Conservation (phyloP, 2,113 vertebrate species). For the Oreotragus oreotragus region DNA sequence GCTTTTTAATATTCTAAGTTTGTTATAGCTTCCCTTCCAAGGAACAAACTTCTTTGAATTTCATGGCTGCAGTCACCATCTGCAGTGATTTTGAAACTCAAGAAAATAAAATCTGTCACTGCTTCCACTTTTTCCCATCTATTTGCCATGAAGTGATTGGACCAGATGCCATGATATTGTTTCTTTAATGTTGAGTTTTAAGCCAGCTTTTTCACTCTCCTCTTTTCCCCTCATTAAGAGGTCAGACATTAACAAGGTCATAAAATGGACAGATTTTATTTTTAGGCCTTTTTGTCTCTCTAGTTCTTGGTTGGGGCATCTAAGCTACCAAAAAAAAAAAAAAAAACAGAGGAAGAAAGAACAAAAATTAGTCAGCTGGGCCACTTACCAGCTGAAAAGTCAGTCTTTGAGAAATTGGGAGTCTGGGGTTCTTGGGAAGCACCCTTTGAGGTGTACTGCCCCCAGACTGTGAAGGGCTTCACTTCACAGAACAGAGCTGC, state of each 20-base stretch:
- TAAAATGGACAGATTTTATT: background rate
- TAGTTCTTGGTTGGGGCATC: background rate
- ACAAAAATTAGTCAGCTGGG: background rate
- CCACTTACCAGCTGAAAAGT: background rate
- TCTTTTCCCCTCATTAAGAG: background rate
- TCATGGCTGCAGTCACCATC: background rate
- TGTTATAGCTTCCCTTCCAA: background rate
- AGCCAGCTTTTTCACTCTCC: background rate
- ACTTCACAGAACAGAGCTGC: background rate
- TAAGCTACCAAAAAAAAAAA: background rate
- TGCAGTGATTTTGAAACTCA: background rate
- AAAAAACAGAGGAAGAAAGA: background rate
- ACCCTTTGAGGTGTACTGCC: background rate
- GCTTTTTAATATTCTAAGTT: background rate
- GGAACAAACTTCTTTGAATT: background rate
- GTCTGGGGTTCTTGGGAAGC: background rate
- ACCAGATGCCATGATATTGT: background rate
- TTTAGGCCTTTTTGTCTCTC: background rate
- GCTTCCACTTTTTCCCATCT: background rate
- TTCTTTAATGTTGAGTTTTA: background rate
- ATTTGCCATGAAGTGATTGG: background rate
- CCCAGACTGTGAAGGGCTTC: background rate
- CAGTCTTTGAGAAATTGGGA: background rate
- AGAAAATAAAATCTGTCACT: background rate
- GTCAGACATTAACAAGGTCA: background rate